Conservation (phyloP, 2,888 invertebrate genomes). For the Metalampra italica region DNA sequence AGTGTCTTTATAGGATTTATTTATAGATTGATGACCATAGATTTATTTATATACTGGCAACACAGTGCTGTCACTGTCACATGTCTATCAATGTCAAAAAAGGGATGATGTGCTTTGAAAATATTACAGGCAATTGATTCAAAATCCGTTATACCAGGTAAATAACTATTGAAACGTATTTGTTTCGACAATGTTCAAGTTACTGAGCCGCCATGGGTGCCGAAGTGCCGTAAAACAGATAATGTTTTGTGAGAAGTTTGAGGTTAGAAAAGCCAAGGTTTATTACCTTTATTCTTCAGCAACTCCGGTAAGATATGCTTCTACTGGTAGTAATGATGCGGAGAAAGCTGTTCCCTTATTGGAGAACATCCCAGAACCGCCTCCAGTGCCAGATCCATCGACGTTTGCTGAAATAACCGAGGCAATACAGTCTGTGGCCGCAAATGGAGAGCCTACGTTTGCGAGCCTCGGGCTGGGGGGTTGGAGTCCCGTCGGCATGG, state of each 20-base stretch:
- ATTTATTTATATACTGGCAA: too few relatives aligned
- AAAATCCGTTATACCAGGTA: neutral
- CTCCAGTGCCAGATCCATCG: conserved; percentile 61
- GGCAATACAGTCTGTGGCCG: conserved; percentile 58
- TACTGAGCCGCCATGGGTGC: conserved; percentile 59
- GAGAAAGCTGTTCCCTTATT: conserved; percentile 41
- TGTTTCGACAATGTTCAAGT: conserved; percentile 57
- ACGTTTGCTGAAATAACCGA: conserved; percentile 46
- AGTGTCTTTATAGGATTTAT: too few relatives aligned
- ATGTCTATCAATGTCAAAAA: neutral
- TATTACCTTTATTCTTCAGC: conserved; percentile 65
- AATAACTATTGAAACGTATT: neutral
- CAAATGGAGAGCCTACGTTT: conserved; percentile 87
- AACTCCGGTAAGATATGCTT: conserved; percentile 55
- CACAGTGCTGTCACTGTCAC: too few relatives aligned
- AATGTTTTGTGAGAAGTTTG: conserved; percentile 59
- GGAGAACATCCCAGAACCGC: conserved; percentile 68
- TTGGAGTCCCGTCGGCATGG: conserved; percentile 88
- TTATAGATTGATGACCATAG: too few relatives aligned
- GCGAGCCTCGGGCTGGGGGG: conserved; percentile 90
- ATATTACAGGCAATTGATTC: neutral
- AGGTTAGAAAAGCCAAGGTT: conserved; percentile 69
- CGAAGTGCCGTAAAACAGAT: conserved; percentile 53
- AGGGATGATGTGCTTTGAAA: neutral
- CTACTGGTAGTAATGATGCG: conserved; percentile 41